phyloP scores from a whole-genome alignment of 2,797 vertebrate species.

The Holocentrus rufus region DNA sequence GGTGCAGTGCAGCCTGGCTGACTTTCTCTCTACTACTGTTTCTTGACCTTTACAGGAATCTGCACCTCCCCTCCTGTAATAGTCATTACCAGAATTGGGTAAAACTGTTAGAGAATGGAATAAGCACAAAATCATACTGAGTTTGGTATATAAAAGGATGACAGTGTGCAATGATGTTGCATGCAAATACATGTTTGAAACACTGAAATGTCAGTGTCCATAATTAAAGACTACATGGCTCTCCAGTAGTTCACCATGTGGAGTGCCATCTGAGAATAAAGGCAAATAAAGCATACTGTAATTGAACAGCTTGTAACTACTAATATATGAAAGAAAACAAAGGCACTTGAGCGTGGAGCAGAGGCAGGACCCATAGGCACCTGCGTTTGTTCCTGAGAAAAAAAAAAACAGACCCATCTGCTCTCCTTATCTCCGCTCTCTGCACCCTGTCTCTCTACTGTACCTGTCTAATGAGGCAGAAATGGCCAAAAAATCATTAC shows the following conservation, averaged over 20 bases:
- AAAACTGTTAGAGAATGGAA: background rate
- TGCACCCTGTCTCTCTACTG: too few relatives aligned
- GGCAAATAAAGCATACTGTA: background rate
- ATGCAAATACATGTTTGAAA: too few relatives aligned
- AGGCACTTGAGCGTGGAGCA: too few relatives aligned
- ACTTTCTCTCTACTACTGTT: slow-evolving; percentile 5
- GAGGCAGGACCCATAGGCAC: too few relatives aligned
- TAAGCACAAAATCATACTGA: background rate
- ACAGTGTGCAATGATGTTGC: background rate
- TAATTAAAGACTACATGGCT: background rate
- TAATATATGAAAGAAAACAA: background rate
- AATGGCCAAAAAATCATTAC: too few relatives aligned
- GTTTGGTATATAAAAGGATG: background rate
- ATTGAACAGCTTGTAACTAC: slow-evolving; percentile 8
- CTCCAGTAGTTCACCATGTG: background rate
- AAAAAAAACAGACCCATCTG: too few relatives aligned
- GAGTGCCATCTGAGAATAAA: background rate
- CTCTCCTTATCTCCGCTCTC: too few relatives aligned
- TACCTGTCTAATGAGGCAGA: too few relatives aligned
- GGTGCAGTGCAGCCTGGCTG: background rate
- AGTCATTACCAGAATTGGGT: background rate
- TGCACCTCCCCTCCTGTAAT: background rate
- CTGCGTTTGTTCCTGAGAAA: too few relatives aligned
- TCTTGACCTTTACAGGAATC: background rate
- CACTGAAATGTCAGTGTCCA: background rate